Evolutionary conservation across 2,113 vertebrate species (phyloP).

Genomic region (Anguilla rostrata): DNA sequence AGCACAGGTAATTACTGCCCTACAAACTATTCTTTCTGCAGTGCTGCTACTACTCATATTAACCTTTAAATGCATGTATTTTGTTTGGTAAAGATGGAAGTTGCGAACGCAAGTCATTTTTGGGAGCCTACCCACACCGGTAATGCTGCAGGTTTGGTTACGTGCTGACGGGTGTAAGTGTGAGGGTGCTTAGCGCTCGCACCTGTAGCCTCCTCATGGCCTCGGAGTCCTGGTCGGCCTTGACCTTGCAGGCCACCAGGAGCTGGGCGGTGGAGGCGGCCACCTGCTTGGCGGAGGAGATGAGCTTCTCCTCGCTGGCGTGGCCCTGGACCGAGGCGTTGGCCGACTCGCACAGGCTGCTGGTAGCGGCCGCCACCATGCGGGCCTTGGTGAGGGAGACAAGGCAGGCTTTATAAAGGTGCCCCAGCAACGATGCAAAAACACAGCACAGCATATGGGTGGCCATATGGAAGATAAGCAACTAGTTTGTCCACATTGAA

Average conservation of each 20-base stretch:
- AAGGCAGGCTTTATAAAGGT: background rate
- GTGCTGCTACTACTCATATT: background rate
- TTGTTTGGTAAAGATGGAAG: too few species aligned
- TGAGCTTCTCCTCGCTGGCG: constrained; percentile 97
- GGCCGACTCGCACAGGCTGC: constrained; percentile 93
- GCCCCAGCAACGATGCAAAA: too few species aligned
- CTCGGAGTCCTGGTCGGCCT: constrained; percentile 94
- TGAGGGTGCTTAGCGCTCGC: constrained; percentile 12
- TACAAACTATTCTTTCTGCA: background rate
- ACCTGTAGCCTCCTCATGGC: constrained; percentile 97
- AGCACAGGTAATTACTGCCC: background rate
- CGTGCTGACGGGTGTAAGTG: background rate
- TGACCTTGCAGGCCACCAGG: constrained; percentile 97
- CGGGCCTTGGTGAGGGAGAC: constrained; percentile 75
- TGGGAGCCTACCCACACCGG: background rate
- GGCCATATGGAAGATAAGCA: too few species aligned
- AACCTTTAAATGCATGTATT: background rate
- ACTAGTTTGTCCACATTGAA: too few species aligned
- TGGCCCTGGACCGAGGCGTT: constrained; percentile 97
- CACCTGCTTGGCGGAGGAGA: constrained; percentile 97
- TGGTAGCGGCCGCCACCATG: constrained; percentile 95
- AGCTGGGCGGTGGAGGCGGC: constrained; percentile 96
- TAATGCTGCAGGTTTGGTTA: background rate
- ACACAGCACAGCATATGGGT: too few species aligned
- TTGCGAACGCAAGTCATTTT: background rate